These are phyloP conservation scores for Harpalus rufipes DNA, from an alignment of 2,888 invertebrate genomes.

Conservation along the genomic window DNA sequence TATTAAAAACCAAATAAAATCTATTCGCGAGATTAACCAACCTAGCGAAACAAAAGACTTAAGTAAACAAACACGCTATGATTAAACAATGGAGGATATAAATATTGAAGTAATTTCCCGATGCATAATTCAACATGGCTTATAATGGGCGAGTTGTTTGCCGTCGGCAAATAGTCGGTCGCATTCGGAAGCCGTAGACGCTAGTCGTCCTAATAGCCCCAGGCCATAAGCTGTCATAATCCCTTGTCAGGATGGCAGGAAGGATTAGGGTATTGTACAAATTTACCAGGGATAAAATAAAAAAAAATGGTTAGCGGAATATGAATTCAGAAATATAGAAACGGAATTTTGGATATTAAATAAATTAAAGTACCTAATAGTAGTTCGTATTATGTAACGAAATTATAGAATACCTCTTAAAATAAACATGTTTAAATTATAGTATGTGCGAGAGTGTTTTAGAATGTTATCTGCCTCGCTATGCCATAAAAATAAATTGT, in stretches of 20 bases:
- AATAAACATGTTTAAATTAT: too few species aligned
- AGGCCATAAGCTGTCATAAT: conserved; percentile 73
- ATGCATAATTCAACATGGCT: conserved; percentile 67
- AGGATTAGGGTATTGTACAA: conserved; percentile 69
- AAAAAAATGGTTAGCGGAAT: too few species aligned
- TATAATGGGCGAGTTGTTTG: conserved; percentile 55
- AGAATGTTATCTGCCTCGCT: too few species aligned
- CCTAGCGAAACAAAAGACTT: conserved; percentile 39
- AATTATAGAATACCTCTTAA: too few species aligned
- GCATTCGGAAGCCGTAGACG: neutral
- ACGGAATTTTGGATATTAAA: too few species aligned
- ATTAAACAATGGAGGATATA: conserved; percentile 57
- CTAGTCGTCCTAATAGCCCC: conserved; percentile 68
- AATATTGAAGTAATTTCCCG: conserved; percentile 62
- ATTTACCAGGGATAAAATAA: conserved; percentile 33
- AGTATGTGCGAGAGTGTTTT: too few species aligned
- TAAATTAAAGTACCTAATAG: too few species aligned
- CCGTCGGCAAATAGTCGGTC: conserved; percentile 60
- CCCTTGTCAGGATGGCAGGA: conserved; percentile 71
- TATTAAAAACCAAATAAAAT: conserved; percentile 34
- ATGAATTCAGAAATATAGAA: too few species aligned
- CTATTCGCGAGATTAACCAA: conserved; percentile 32
- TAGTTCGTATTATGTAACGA: too few species aligned
- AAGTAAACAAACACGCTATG: conserved; percentile 36
- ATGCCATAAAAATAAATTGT: too few species aligned